These are phyloP conservation scores for Scopus umbretta DNA, from an alignment of 2,113 vertebrate species.

Conservation along the genomic window DNA sequence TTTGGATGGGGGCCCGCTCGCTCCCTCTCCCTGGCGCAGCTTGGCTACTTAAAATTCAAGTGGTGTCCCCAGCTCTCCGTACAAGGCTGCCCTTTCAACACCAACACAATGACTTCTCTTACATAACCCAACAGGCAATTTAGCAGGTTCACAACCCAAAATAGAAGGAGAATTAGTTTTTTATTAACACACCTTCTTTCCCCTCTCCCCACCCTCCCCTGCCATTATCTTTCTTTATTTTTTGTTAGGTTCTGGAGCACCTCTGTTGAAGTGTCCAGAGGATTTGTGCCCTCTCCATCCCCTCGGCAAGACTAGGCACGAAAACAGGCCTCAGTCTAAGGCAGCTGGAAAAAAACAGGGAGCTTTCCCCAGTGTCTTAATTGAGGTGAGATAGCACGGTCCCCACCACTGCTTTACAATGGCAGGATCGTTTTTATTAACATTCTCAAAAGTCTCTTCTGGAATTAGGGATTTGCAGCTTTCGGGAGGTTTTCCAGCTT, in stretches of 20 bases:
- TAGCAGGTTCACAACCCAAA: conserved; percentile 18
- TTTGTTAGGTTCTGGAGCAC: too few relatives aligned
- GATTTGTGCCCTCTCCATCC: background rate
- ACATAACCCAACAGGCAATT: conserved; percentile 52
- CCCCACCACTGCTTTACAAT: background rate
- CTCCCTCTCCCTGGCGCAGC: background rate
- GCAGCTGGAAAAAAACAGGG: background rate
- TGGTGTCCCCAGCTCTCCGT: background rate
- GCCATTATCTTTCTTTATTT: background rate
- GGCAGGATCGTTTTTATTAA: background rate
- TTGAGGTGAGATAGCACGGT: background rate
- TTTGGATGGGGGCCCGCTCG: conserved; percentile 34
- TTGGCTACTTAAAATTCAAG: conserved; percentile 61
- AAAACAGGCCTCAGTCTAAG: background rate
- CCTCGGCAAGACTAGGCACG: background rate
- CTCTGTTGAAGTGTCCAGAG: too few relatives aligned
- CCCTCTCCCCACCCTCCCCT: background rate
- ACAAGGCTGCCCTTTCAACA: conserved; percentile 62
- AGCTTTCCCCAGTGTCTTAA: background rate
- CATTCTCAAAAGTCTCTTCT: background rate
- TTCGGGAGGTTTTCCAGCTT: background rate
- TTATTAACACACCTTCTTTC: background rate
- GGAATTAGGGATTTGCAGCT: background rate
- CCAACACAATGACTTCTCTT: conserved; percentile 55
- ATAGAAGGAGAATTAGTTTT: background rate